phyloP scores from a whole-genome alignment of 2,113 vertebrate species.

The Ptilorrhoa leucosticta region DNA sequence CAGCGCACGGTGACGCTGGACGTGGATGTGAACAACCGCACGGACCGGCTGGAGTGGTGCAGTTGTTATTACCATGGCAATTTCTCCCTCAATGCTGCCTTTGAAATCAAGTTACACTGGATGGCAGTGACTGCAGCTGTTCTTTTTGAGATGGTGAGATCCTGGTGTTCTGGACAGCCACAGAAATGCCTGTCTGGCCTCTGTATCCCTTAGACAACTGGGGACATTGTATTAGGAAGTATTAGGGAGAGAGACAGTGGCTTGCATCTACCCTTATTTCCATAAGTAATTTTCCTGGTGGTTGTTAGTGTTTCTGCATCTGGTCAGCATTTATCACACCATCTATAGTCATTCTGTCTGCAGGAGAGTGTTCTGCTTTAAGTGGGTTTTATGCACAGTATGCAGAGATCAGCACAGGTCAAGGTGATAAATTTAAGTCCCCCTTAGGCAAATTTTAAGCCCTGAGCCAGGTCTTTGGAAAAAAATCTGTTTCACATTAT shows the following conservation, averaged over 20 bases:
- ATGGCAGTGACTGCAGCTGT: conserved; percentile 95
- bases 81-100: conserved; percentile 89
- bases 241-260: not conserved
- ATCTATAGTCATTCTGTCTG: not conserved
- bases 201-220: not conserved
- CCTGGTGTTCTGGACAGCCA: not conserved
- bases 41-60: conserved; percentile 92
- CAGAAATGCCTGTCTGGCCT: not conserved
- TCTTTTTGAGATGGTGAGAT: conserved; percentile 95
- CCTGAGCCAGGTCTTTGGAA: not conserved
- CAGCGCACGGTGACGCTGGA: conserved; percentile 94
- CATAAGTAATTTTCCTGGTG: not conserved
- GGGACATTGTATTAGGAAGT: not conserved
- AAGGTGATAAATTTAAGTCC: not conserved
- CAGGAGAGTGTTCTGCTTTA: not conserved
- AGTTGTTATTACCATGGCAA: conserved; percentile 97
- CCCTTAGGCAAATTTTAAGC: not conserved
- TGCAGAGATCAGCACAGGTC: not conserved
- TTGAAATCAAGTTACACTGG: conserved; percentile 98
- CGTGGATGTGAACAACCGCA: conserved; percentile 94
- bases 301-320: not conserved
- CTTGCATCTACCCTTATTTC: not conserved
- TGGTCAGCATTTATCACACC: not conserved
- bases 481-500: not conserved
- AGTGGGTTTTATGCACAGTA: not conserved